Conservation (phyloP, 2,888 invertebrate genomes). For the Scaptomyza caliginosa region DNA sequence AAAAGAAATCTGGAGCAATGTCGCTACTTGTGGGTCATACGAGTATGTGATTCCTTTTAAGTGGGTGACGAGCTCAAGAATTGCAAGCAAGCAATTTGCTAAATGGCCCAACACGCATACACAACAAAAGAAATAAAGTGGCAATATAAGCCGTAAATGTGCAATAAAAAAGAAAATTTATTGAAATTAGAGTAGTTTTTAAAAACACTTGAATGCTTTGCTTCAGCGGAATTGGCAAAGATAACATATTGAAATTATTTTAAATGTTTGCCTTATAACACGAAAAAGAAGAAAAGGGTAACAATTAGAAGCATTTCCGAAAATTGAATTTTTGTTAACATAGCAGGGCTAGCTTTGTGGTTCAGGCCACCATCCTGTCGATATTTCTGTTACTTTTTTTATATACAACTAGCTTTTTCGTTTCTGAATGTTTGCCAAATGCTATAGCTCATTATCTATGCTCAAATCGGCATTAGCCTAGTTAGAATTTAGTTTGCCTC, state of each 20-base stretch:
- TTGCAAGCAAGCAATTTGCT: constrained; percentile 24
- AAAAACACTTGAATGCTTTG: not conserved
- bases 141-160: constrained; percentile 5
- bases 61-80: constrained; percentile 36
- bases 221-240: not conserved
- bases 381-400: too few species aligned
- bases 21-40: constrained; percentile 41
- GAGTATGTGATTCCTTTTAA: constrained; percentile 14
- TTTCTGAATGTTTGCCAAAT: not conserved
- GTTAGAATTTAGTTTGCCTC: constrained; percentile 16
- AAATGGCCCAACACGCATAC: constrained; percentile 14
- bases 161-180: constrained; percentile 51
- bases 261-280: too few species aligned
- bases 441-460: constrained; percentile 17
- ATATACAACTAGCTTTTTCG: not conserved
- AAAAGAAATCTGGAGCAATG: constrained; percentile 48
- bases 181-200: constrained; percentile 48
- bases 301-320: too few species aligned
- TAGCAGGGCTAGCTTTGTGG: too few species aligned
- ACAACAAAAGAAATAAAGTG: not conserved
- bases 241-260: not conserved
- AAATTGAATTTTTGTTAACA: too few species aligned
- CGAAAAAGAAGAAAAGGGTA: too few species aligned
- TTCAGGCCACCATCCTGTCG: too few species aligned
- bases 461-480: constrained; percentile 10